Conservation (phyloP, 2,797 vertebrate genomes). For the Helarctos malayanus region DNA sequence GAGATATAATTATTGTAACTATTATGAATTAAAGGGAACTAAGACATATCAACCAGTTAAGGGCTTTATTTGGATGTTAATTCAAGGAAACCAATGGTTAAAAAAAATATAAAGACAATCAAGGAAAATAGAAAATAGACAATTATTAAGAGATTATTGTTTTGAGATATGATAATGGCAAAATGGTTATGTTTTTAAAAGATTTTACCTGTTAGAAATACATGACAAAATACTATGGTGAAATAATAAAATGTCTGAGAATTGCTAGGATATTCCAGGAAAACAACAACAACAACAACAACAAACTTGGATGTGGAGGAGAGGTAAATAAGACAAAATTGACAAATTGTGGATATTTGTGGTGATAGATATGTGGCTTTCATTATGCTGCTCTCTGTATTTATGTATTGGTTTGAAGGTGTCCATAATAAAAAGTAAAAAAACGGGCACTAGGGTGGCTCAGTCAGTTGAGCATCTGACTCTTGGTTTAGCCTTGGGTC, state of each 20-base stretch:
- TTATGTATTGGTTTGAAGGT: neutral
- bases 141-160: neutral
- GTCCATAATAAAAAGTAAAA: neutral
- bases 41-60: neutral
- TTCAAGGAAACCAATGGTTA: neutral
- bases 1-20: neutral
- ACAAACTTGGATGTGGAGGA: neutral
- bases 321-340: neutral
- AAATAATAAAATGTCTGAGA: neutral
- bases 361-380: neutral
- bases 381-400: neutral
- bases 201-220: constrained; percentile 7
- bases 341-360: neutral
- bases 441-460: neutral
- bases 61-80: neutral
- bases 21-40: neutral
- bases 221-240: neutral
- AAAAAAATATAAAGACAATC: neutral
- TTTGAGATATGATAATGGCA: neutral
- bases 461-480: neutral
- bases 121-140: neutral
- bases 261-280: neutral
- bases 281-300: neutral
- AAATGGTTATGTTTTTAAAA: constrained; percentile 17
- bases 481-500: neutral